A percentile compares a stretch with the other conserved stretches of the same genome.
Evolutionary conservation across 2,797 vertebrate genomes (phyloP).

Genomic region (Acomys russatus): DNA sequence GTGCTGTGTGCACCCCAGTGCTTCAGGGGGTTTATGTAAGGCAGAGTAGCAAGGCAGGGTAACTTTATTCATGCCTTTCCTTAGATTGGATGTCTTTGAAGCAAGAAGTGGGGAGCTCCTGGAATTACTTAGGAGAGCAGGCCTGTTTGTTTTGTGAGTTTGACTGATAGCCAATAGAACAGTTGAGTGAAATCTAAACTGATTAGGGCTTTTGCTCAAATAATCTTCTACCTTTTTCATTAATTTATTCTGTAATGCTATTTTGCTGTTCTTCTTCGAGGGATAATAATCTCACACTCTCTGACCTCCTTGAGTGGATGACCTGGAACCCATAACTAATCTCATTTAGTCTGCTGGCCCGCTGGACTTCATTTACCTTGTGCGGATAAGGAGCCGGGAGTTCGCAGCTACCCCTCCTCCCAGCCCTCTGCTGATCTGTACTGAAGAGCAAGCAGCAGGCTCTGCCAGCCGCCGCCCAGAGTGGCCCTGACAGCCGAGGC

Average conservation of each 20-base stretch:
- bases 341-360: constrained; percentile 63
- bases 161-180: constrained; percentile 76
- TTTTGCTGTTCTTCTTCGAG: constrained; percentile 77
- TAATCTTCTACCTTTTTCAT: constrained; percentile 84
- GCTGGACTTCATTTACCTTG: constrained; percentile 81
- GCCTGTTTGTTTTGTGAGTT: constrained; percentile 80
- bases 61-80: constrained; percentile 75
- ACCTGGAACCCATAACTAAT: constrained; percentile 86
- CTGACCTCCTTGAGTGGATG: constrained; percentile 83
- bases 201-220: constrained; percentile 85
- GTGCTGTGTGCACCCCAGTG: constrained; percentile 71
- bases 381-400: constrained; percentile 67
- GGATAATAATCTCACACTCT: constrained; percentile 83
- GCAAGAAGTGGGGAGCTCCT: constrained; percentile 77
- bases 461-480: background rate
- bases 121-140: constrained; percentile 78
- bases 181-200: constrained; percentile 82
- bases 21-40: constrained; percentile 75
- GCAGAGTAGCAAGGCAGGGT: constrained; percentile 64
- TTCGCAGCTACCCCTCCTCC: constrained; percentile 47
- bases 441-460: background rate
- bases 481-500: background rate
- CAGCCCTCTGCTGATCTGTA: constrained; percentile 53
- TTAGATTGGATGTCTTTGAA: constrained; percentile 80
- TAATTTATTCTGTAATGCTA: constrained; percentile 82